These are phyloP conservation scores for Microcebus lehilahytsara DNA, from an alignment of 2,113 vertebrate species.

Conservation along the genomic window DNA sequence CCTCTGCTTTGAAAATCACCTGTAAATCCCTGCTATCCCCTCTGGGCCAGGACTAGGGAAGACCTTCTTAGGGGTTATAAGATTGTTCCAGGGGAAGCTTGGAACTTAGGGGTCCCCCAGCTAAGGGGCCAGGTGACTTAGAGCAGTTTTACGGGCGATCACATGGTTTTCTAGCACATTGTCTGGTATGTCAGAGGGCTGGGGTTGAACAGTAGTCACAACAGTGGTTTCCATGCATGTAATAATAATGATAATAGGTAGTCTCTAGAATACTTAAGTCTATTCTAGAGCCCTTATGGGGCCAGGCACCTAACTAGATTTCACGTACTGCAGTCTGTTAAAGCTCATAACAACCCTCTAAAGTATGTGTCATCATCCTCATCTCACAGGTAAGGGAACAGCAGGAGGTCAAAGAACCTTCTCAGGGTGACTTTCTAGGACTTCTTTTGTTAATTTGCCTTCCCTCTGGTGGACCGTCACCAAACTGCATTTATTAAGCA, in stretches of 20 bases:
- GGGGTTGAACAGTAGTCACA: neutral
- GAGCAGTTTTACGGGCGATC: neutral
- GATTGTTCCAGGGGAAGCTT: neutral
- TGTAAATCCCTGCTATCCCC: neutral
- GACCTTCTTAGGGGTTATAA: neutral
- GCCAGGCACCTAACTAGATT: neutral
- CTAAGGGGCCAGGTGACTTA: neutral
- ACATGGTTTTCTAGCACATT: neutral
- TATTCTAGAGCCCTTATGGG: neutral
- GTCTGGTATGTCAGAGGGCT: neutral
- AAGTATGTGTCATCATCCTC: neutral
- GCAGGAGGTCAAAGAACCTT: neutral
- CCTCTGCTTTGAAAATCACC: neutral
- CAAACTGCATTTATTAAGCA: neutral
- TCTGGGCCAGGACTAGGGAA: neutral
- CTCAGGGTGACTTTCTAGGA: neutral
- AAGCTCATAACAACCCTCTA: neutral
- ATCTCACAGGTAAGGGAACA: neutral
- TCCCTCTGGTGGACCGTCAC: neutral
- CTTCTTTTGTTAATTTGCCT: neutral
- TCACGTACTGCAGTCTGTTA: neutral
- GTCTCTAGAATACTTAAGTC: neutral
- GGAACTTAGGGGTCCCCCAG: neutral
- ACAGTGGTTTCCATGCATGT: neutral
- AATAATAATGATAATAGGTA: neutral